Evolutionary conservation across 2,888 invertebrate genomes (phyloP).

Genomic region (Agrotis clavis): DNA sequence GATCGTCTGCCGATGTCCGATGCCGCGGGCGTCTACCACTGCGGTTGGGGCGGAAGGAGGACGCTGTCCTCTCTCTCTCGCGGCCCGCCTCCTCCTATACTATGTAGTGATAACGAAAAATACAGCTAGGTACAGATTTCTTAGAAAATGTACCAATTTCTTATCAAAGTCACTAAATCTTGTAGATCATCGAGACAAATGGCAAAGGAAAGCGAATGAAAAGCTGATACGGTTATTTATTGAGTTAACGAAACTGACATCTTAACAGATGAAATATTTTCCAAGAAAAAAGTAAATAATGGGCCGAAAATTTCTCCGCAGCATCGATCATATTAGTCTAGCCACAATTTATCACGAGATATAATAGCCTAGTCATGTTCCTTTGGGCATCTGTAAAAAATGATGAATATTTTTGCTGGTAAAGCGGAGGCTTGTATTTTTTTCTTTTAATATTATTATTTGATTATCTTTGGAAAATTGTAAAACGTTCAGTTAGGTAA

Average conservation of each 20-base stretch:
- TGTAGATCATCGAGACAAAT: too few relatives aligned
- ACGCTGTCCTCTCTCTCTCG: too few relatives aligned
- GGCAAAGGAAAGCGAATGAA: conserved; percentile 3
- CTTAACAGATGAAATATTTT: conserved; percentile 24
- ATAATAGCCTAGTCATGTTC: conserved; percentile 20
- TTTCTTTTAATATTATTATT: conserved; percentile 16
- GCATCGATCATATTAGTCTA: conserved; percentile 51
- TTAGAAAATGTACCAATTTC: too few relatives aligned
- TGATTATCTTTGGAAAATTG: conserved; percentile 8
- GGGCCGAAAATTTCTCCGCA: conserved; percentile 9
- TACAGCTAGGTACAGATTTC: too few relatives aligned
- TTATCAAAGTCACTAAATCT: too few relatives aligned
- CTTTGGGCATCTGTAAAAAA: conserved; percentile 25
- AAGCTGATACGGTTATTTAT: conserved; percentile 6
- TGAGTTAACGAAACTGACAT: conserved; percentile 19
- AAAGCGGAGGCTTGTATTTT: conserved; percentile 1
- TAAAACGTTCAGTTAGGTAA: background rate
- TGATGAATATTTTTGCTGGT: conserved; percentile 11
- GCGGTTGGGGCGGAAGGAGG: too few relatives aligned
- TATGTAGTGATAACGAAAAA: too few relatives aligned
- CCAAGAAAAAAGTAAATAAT: conserved; percentile 20
- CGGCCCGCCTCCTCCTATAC: too few relatives aligned
- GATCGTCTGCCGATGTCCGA: too few relatives aligned
- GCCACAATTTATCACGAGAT: conserved; percentile 49
- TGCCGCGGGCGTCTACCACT: too few relatives aligned